These are phyloP conservation scores for Egretta garzetta DNA, from an alignment of 2,113 vertebrate species.

Conservation along the genomic window DNA sequence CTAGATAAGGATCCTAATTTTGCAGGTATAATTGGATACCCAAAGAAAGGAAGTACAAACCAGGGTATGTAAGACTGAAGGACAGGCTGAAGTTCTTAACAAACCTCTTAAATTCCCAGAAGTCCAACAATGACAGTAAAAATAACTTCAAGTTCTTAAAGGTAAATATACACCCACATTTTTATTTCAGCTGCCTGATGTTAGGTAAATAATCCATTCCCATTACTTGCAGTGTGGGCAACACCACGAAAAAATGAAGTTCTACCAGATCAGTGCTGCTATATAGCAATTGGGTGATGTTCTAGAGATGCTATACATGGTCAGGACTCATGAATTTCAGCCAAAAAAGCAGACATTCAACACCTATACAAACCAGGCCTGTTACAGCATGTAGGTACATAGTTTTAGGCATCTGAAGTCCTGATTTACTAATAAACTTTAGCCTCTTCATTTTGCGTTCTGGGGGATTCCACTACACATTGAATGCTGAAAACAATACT, in stretches of 20 bases:
- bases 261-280: neutral
- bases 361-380: neutral
- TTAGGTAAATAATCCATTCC: neutral
- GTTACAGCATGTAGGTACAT: neutral
- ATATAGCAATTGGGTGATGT: neutral
- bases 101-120: neutral
- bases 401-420: neutral
- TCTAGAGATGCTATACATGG: neutral
- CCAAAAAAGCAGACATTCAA: neutral
- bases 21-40: slow-evolving; percentile 42
- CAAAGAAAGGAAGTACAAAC: slow-evolving; percentile 11
- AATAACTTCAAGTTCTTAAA: neutral
- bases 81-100: neutral
- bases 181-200: neutral
- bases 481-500: neutral
- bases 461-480: neutral
- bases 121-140: neutral
- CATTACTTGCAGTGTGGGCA: neutral
- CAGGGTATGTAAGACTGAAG: neutral
- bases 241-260: neutral
- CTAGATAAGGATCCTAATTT: slow-evolving; percentile 64
- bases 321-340: neutral
- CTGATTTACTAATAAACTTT: neutral
- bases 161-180: neutral
- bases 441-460: neutral